A percentile compares a stretch with the other conserved stretches of the same genome.
phyloP scores from a whole-genome alignment of 2,888 invertebrate species.

The Microctonus brassicae region DNA sequence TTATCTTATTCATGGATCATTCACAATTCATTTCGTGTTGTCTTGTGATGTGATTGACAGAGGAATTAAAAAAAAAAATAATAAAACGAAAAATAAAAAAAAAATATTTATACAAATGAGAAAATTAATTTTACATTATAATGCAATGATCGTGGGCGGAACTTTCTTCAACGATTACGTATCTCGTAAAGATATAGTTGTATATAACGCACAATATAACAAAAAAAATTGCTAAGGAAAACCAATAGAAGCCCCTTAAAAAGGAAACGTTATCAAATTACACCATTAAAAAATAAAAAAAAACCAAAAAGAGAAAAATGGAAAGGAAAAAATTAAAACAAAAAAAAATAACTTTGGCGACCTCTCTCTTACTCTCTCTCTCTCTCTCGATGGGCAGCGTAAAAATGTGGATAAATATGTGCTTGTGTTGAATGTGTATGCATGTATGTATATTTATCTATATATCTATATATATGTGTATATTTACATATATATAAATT shows the following conservation, averaged over 20 bases:
- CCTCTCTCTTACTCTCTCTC: neutral
- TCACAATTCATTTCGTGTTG: neutral
- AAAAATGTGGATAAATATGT: conserved; percentile 10
- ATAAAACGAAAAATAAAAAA: neutral
- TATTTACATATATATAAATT: too few species aligned
- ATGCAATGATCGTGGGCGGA: conserved; percentile 30
- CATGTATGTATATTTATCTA: too few species aligned
- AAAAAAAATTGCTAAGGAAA: neutral
- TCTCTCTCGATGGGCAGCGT: neutral
- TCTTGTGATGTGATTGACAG: too few species aligned
- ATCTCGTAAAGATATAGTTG: neutral
- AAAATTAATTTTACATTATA: neutral
- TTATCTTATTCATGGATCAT: conserved; percentile 1
- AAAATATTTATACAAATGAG: neutral
- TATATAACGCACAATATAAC: neutral
- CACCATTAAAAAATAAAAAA: neutral
- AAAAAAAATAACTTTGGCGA: neutral
- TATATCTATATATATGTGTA: too few species aligned
- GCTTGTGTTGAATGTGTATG: too few species aligned
- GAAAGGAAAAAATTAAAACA: neutral
- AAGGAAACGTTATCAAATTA: neutral
- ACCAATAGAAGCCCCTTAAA: neutral
- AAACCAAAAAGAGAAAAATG: neutral
- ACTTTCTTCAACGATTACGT: conserved; percentile 1
- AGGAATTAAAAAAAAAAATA: neutral